Evolutionary conservation across 2,113 vertebrate species (phyloP).

Genomic region (Bufo gargarizans): DNA sequence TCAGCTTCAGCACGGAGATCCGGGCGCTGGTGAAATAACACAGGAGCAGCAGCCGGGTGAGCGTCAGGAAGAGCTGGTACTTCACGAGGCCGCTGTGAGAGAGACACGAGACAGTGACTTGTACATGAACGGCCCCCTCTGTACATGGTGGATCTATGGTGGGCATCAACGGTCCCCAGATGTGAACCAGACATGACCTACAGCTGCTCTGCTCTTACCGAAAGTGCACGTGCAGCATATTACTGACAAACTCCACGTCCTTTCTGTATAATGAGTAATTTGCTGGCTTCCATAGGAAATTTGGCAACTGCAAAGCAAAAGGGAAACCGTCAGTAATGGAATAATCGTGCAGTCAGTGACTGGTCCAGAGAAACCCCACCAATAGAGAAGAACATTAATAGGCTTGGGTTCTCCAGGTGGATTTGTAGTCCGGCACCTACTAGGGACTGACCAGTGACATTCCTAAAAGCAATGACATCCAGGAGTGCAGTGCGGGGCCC

Average conservation of each 20-base stretch:
- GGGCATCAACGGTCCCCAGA: too few relatives aligned
- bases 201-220: slow-evolving; percentile 64
- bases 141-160: too few relatives aligned
- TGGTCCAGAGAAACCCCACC: background rate
- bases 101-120: background rate
- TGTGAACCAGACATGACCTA: background rate
- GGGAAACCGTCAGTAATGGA: background rate
- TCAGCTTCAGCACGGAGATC: slow-evolving; percentile 80
- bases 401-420: too few relatives aligned
- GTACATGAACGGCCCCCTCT: too few relatives aligned
- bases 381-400: background rate
- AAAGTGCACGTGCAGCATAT: slow-evolving; percentile 71
- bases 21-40: slow-evolving; percentile 70
- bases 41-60: slow-evolving; percentile 71
- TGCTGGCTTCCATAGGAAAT: slow-evolving; percentile 73
- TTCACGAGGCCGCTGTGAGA: slow-evolving; percentile 67
- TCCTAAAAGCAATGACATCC: too few relatives aligned
- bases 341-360: background rate
- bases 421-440: too few relatives aligned
- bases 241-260: slow-evolving; percentile 79
- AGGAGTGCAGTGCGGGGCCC: too few relatives aligned
- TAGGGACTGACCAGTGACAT: too few relatives aligned
- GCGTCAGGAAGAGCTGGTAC: slow-evolving; percentile 71
- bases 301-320: slow-evolving; percentile 72
- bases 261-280: slow-evolving; percentile 77